Conservation (phyloP, 2,888 invertebrate species). For the Gonocerus acuteangulatus region DNA sequence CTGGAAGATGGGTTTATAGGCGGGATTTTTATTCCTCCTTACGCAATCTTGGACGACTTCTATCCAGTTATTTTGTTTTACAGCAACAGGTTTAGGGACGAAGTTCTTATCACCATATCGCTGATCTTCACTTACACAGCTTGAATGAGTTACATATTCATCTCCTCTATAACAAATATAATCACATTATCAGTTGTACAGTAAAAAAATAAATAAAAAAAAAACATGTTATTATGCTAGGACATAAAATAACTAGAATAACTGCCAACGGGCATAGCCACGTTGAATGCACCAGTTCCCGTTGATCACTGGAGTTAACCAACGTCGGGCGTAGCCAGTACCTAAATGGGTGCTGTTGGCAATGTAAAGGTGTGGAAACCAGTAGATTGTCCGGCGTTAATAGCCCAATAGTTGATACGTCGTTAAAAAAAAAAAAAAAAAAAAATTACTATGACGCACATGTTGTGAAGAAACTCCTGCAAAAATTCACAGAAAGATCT, state of each 20-base stretch:
- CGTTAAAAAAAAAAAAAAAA: no score
- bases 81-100: slow-evolving; percentile 17
- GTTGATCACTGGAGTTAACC: no score
- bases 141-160: slow-evolving; percentile 29
- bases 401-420: no score
- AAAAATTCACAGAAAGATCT: no score
- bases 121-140: slow-evolving; percentile 32
- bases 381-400: no score
- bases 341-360: no score
- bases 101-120: slow-evolving; percentile 34
- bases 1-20: slow-evolving; percentile 19
- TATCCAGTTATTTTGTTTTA: slow-evolving; percentile 30
- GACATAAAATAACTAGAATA: not conserved
- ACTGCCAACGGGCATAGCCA: no score
- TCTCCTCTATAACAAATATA: slow-evolving; percentile 27
- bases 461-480: no score
- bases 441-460: no score
- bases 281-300: no score
- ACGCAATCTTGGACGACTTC: slow-evolving; percentile 19
- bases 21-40: slow-evolving; percentile 21
- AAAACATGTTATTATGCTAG: not conserved
- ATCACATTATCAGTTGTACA: not conserved
- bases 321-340: no score
- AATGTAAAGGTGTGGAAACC: no score
- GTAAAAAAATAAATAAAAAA: not conserved